Conservation (phyloP, 2,113 vertebrate species). For the Xenus cinereus region DNA sequence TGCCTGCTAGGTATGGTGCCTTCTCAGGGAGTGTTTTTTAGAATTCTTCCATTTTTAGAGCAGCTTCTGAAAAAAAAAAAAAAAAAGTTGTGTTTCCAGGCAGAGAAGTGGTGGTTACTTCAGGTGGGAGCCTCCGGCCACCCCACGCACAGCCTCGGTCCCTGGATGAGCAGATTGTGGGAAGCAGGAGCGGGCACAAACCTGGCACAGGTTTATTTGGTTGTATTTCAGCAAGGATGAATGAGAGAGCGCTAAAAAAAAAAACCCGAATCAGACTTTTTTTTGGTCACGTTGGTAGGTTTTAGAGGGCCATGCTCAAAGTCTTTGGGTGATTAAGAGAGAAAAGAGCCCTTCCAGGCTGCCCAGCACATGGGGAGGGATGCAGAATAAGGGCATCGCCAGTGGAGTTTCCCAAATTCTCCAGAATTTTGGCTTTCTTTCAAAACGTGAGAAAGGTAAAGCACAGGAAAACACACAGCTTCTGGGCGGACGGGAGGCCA, state of each 20-base stretch:
- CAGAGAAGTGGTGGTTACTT: not conserved
- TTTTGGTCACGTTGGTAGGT: not conserved
- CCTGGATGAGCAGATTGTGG: not conserved
- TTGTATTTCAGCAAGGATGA: not conserved
- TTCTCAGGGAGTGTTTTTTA: not conserved
- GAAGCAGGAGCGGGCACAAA: not conserved
- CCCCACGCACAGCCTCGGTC: accelerated
- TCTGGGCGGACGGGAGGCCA: not conserved
- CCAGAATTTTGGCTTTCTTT: not conserved
- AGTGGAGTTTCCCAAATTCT: not conserved
- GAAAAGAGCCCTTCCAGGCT: not conserved
- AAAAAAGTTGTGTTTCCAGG: not conserved
- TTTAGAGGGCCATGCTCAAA: not conserved
- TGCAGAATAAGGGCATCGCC: not conserved
- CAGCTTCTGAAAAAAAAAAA: not conserved
- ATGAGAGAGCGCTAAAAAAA: not conserved
- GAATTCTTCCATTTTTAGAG: not conserved
- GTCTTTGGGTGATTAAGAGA: not conserved
- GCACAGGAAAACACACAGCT: not conserved
- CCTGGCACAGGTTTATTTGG: not conserved
- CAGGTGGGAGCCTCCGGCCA: not conserved
- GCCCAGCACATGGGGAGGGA: not conserved
- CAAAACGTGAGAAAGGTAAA: not conserved
- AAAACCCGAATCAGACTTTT: accelerated
- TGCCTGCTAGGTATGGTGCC: accelerated